phyloP scores from a whole-genome alignment of 2,888 invertebrate genomes.

The Gari tellinella region DNA sequence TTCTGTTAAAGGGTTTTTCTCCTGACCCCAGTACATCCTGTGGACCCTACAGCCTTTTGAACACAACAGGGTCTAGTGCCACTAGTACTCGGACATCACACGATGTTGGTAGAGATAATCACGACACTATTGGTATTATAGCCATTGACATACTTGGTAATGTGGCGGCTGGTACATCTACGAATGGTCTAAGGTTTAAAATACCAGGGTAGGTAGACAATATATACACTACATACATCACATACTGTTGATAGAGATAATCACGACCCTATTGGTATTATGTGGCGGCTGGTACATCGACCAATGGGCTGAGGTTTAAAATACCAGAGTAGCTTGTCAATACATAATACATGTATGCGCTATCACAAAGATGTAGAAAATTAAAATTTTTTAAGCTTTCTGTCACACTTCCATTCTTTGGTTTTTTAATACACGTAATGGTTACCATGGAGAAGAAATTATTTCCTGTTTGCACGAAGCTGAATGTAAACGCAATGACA shows the following conservation, averaged over 20 bases:
- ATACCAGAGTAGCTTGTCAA: slow-evolving; percentile 91
- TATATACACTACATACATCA: neutral
- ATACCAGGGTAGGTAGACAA: slow-evolving; percentile 91
- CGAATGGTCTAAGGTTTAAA: slow-evolving; percentile 96
- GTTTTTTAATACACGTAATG: too few species aligned
- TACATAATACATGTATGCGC: too few species aligned
- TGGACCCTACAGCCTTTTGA: slow-evolving; percentile 94
- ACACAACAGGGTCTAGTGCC: too few species aligned
- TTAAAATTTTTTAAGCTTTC: too few species aligned
- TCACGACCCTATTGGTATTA: slow-evolving; percentile 99
- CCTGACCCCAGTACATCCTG: slow-evolving; percentile 93
- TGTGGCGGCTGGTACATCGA: slow-evolving; percentile 96
- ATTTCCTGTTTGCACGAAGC: too few species aligned
- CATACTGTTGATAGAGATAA: slow-evolving; percentile 87
- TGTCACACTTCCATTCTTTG: too few species aligned
- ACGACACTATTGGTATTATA: slow-evolving; percentile 99
- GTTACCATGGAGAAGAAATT: too few species aligned
- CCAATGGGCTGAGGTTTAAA: slow-evolving; percentile 96
- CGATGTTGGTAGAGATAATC: slow-evolving; percentile 88
- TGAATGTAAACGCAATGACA: too few species aligned
- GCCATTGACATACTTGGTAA: slow-evolving; percentile 92
- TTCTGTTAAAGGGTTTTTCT: slow-evolving; percentile 89
- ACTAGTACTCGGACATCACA: neutral
- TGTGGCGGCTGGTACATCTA: slow-evolving; percentile 96
- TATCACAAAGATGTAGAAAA: too few species aligned